Percentiles rank a stretch among this genome's conserved stretches.
These are phyloP conservation scores for Homarus americanus DNA, from an alignment of 1,140 invertebrate species.

Conservation along the genomic window DNA sequence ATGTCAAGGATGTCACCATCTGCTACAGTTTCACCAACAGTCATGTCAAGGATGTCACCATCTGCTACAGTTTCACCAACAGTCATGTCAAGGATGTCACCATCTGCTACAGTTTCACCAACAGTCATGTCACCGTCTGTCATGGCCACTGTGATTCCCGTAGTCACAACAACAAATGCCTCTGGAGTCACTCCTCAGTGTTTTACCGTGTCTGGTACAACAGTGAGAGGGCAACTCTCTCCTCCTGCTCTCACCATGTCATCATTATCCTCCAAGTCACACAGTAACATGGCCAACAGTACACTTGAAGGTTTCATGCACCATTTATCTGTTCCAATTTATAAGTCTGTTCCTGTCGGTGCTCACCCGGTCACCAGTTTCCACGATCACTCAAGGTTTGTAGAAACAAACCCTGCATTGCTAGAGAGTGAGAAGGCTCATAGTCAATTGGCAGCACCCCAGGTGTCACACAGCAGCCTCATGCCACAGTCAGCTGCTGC, in stretches of 20 bases:
- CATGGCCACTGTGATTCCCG: too few relatives aligned
- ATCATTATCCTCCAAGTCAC: neutral
- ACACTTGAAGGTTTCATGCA: neutral
- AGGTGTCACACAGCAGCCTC: neutral
- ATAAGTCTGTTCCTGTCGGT: neutral
- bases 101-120: too few relatives aligned
- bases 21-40: too few relatives aligned
- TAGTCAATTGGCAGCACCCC: neutral
- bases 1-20: too few relatives aligned
- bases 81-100: too few relatives aligned
- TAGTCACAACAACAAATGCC: too few relatives aligned
- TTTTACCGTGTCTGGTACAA: too few relatives aligned
- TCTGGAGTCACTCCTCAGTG: too few relatives aligned
- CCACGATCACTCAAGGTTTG: neutral
- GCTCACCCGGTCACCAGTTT: neutral
- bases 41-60: too few relatives aligned
- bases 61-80: too few relatives aligned
- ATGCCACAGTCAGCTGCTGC: neutral
- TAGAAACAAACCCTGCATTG: neutral
- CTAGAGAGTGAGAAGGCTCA: neutral
- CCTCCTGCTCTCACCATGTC: neutral
- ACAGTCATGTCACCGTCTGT: too few relatives aligned
- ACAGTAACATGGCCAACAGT: neutral
- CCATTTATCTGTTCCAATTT: neutral
- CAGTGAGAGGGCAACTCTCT: too few relatives aligned